A percentile compares a stretch with the other conserved stretches of the same genome.
Evolutionary conservation across 2,888 invertebrate species (phyloP).

Genomic region (Epinotia demarniana): DNA sequence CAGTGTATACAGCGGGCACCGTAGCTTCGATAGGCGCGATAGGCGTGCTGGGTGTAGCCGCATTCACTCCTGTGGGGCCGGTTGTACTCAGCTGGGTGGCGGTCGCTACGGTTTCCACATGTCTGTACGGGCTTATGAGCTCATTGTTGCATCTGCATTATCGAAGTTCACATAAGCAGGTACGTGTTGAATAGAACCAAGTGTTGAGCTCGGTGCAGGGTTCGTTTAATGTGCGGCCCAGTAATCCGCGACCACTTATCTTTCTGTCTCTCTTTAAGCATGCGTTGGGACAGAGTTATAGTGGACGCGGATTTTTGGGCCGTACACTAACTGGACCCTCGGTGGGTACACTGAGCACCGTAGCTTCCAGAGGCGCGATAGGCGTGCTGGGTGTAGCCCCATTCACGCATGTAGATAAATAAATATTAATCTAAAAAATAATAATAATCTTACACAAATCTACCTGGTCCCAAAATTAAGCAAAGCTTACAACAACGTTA

Average conservation of each 20-base stretch:
- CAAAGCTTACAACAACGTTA: too few relatives aligned
- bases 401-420: constrained; percentile 59
- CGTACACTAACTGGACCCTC: constrained; percentile 47
- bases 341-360: constrained; percentile 72
- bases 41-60: constrained; percentile 80
- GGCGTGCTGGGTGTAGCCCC: constrained; percentile 81
- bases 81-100: constrained; percentile 78
- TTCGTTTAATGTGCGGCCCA: too few relatives aligned
- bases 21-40: constrained; percentile 76
- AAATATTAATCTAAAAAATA: too few relatives aligned
- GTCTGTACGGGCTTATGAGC: constrained; percentile 80
- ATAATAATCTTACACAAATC: too few relatives aligned
- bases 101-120: constrained; percentile 75
- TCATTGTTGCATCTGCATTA: constrained; percentile 77
- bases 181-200: constrained; percentile 49
- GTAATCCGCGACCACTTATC: too few relatives aligned
- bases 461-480: too few relatives aligned
- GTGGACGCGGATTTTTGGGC: too few relatives aligned
- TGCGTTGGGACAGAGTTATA: too few relatives aligned
- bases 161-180: constrained; percentile 80
- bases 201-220: too few relatives aligned
- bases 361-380: constrained; percentile 75
- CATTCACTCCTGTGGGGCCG: constrained; percentile 80
- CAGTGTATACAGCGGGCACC: constrained; percentile 74
- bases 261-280: too few relatives aligned